Evolutionary conservation across 35 echinoderm and acorn worm species (phyloP), one percentile per base, ranked within the genome.

Genomic region (Diadema setosum): DNA sequence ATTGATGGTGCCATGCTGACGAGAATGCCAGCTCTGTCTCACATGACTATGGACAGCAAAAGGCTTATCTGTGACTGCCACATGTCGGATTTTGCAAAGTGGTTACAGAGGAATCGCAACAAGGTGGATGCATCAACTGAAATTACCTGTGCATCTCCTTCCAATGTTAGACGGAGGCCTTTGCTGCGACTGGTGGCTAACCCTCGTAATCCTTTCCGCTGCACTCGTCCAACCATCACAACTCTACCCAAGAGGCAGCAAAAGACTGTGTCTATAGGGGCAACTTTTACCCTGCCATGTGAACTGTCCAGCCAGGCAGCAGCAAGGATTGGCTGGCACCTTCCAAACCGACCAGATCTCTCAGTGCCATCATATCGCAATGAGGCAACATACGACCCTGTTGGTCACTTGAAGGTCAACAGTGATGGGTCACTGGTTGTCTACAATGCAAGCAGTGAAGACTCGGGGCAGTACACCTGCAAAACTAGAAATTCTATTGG

Each of bases 11-110:
- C 52, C 21, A 55, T 69, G 55, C 25, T 98, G 23, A 37, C 21
- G 0, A 57, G 57, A 2, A 33, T 98, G 17, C 15, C 15, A 1
- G 30, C 44, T 39, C 39, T 98, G 0, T 32, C 69, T 64, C 81
- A 87, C 40, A 83, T 98, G 16, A 90, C 93, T 24, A 67, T 94
- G 2, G 81, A 86, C 25, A 91, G 60, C 32, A 94, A 83, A 21
- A 74, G 60, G 57, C 67, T 98, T 26, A 91, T 78, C 5, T 98
- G 96, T 57, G 95, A 97, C 46, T 97, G 95, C 58, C 75, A 85
- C 5, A 46, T 97, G 42, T 24, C n/a, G 15, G 56, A 64, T 27
- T 97, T 97, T 87, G 75, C 82, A 33, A 63, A 88, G 46, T 95
- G 89, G 89, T 48, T 95, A 16, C 59, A 81, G 46, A 12, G 41